These are phyloP conservation scores for Sycophila texana DNA, from an alignment of 2,888 invertebrate species.

Conservation along the genomic window DNA sequence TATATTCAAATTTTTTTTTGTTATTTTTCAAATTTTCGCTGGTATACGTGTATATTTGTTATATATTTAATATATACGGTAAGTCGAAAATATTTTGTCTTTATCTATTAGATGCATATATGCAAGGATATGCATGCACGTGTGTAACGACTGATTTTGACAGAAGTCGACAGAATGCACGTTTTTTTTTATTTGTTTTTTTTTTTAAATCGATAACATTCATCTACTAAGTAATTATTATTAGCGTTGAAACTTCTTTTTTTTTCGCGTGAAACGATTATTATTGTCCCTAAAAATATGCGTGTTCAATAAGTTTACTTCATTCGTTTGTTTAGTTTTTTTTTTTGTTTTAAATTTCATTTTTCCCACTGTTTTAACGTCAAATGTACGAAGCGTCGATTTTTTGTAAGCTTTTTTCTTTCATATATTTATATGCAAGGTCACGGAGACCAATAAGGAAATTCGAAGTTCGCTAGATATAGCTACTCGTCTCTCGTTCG, in stretches of 20 bases:
- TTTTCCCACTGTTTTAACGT: constrained; percentile 33
- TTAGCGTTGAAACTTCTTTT: constrained; percentile 26
- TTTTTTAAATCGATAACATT: constrained; percentile 21
- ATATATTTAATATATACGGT: background rate
- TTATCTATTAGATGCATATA: no score
- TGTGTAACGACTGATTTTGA: constrained; percentile 15
- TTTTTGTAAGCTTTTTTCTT: background rate
- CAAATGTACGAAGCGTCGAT: constrained; percentile 21
- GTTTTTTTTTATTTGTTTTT: constrained; percentile 22
- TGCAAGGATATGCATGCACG: background rate
- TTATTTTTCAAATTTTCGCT: background rate
- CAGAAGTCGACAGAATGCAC: constrained; percentile 10
- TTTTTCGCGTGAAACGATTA: constrained; percentile 48
- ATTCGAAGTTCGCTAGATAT: constrained; percentile 34
- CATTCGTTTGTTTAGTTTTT: background rate
- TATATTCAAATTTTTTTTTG: background rate
- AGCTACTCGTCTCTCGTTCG: background rate
- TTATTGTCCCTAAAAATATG: constrained; percentile 57
- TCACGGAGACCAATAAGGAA: constrained; percentile 9
- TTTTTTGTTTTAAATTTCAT: background rate
- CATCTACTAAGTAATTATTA: constrained; percentile 21
- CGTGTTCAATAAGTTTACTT: constrained; percentile 38
- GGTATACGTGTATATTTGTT: background rate
- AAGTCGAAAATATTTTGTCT: background rate
- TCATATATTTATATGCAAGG: constrained; percentile 16